Conservation (phyloP, 2,113 vertebrate species). For the Caretta caretta region DNA sequence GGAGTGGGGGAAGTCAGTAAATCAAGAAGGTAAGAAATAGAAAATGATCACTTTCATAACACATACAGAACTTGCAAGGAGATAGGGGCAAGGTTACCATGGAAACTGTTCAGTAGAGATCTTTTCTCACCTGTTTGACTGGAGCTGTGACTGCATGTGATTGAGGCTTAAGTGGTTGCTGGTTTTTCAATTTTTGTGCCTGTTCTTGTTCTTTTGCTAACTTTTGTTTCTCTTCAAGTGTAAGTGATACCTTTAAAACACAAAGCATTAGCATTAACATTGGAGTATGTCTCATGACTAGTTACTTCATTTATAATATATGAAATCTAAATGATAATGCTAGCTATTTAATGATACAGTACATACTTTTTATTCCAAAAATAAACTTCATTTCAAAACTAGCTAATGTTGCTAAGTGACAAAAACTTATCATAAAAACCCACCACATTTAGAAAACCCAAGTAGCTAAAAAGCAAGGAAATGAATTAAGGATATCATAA, state of each 20-base stretch:
- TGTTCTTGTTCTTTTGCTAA: constrained; percentile 98
- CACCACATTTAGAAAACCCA: not conserved
- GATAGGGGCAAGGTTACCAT: not conserved
- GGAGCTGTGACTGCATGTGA: constrained; percentile 79
- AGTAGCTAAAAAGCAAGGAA: not conserved
- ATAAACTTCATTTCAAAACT: not conserved
- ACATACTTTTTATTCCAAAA: not conserved
- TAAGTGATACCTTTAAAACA: constrained; percentile 88
- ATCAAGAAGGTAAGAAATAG: not conserved
- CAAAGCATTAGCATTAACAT: not conserved
- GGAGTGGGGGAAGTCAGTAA: not conserved
- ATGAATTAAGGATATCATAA: not conserved
- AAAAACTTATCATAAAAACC: not conserved
- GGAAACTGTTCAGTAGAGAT: not conserved
- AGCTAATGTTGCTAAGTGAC: not conserved
- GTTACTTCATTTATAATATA: not conserved
- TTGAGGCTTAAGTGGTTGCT: constrained; percentile 92
- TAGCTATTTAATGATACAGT: not conserved
- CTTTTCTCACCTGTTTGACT: constrained; percentile 79
- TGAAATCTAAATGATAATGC: not conserved
- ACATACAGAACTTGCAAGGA: not conserved
- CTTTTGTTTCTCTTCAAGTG: constrained; percentile 97
- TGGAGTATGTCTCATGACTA: not conserved
- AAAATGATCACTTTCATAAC: not conserved
- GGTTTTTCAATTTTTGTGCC: constrained; percentile 93